Evolutionary conservation across 2,113 vertebrate species (phyloP).

Genomic region (Alces alces): DNA sequence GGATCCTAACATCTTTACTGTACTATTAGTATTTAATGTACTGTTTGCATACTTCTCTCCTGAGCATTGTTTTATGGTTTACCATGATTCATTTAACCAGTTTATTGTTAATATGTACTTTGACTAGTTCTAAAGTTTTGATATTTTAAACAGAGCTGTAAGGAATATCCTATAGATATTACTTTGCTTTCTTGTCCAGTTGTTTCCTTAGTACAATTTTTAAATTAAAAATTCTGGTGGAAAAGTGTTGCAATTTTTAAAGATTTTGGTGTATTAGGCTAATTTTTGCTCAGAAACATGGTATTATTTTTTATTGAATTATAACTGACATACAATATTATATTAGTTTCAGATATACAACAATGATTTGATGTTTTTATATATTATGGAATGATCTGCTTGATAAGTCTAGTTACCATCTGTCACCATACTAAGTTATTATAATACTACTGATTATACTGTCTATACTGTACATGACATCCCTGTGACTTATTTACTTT

Average conservation of each 20-base stretch:
- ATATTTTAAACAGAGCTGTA: neutral
- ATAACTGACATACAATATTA: neutral
- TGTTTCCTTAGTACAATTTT: neutral
- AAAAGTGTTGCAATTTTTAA: neutral
- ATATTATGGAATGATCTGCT: neutral
- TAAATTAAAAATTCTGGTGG: neutral
- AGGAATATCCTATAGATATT: neutral
- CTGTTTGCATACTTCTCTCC: neutral
- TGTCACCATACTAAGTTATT: neutral
- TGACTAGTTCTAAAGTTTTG: neutral
- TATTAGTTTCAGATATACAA: neutral
- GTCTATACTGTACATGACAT: neutral
- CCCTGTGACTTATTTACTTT: neutral
- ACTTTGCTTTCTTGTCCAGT: neutral
- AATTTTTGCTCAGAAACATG: neutral
- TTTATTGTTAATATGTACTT: neutral
- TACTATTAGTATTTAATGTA: neutral
- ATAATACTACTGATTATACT: neutral
- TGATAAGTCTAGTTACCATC: neutral
- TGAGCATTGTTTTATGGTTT: neutral
- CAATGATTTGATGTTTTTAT: neutral
- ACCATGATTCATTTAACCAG: neutral
- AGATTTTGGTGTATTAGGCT: neutral
- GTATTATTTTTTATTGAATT: neutral
- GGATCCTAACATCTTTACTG: neutral